Conservation (phyloP, 2,113 vertebrate species). For the Oncorhynchus kisutch region DNA sequence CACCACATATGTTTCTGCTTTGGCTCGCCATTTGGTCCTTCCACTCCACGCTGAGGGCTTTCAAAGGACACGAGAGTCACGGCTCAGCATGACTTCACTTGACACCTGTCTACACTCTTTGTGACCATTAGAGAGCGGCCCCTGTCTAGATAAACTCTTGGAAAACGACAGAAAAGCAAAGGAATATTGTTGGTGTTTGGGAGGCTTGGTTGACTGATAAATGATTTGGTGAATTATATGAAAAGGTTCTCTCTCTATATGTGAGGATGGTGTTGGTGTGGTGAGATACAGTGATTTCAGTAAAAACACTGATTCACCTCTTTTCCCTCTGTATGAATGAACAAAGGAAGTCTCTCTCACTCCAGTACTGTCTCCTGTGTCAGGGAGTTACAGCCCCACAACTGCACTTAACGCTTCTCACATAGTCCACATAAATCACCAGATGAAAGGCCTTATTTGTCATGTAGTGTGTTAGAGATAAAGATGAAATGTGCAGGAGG, state of each 20-base stretch:
- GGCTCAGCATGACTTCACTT: too few relatives aligned
- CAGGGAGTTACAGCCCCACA: not conserved
- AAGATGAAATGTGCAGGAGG: slow-evolving; percentile 25
- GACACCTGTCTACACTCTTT: too few relatives aligned
- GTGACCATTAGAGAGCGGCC: too few relatives aligned
- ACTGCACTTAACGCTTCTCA: not conserved
- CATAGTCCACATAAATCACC: slow-evolving; percentile 14
- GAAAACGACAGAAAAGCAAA: not conserved
- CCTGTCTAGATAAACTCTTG: too few relatives aligned
- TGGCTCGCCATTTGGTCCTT: too few relatives aligned
- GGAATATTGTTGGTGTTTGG: not conserved
- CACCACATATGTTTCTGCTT: too few relatives aligned
- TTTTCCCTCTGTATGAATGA: not conserved
- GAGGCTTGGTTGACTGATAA: not conserved
- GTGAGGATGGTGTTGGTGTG: too few relatives aligned
- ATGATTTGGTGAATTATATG: not conserved
- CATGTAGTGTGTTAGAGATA: slow-evolving; percentile 21
- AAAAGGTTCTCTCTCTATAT: too few relatives aligned
- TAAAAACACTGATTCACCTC: not conserved
- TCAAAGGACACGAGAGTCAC: too few relatives aligned
- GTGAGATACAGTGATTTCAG: too few relatives aligned
- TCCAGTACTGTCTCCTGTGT: not conserved
- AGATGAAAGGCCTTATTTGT: slow-evolving; percentile 45
- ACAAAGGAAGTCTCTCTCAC: not conserved
- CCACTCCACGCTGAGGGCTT: too few relatives aligned